Conservation (phyloP, 2,888 invertebrate species). For the Cryptocheilus praepositus region DNA sequence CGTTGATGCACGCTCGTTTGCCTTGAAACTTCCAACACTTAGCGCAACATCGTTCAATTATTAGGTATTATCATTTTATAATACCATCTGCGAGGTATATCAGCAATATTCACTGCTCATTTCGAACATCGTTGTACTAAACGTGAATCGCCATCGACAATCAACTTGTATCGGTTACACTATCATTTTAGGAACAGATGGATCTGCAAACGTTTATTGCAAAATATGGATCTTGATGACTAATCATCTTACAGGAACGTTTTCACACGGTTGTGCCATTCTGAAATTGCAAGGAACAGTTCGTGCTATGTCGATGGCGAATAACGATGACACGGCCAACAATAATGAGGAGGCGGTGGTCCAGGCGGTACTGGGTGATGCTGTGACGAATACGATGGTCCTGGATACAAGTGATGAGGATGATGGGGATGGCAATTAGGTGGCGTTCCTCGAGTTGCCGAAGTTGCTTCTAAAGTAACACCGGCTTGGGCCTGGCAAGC, state of each 20-base stretch:
- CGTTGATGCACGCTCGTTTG: too few species aligned
- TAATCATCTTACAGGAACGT: not conserved
- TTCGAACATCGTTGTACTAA: not conserved
- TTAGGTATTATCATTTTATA: not conserved
- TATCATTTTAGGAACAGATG: too few species aligned
- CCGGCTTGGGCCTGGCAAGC: slow-evolving; percentile 90
- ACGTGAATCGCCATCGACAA: too few species aligned
- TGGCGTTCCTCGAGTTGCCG: slow-evolving; percentile 54
- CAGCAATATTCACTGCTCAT: too few species aligned
- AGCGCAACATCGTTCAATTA: not conserved
- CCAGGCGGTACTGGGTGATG: slow-evolving; percentile 59
- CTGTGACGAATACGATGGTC: slow-evolving; percentile 41
- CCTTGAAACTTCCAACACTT: not conserved
- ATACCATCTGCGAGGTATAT: too few species aligned
- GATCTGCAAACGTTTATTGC: too few species aligned
- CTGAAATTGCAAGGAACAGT: not conserved
- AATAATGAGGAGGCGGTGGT: slow-evolving; percentile 77
- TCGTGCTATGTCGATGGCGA: slow-evolving; percentile 58
- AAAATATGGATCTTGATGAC: too few species aligned
- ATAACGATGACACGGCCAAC: slow-evolving; percentile 73
- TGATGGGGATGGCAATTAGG: slow-evolving; percentile 71
- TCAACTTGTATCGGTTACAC: too few species aligned
- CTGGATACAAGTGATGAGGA: slow-evolving; percentile 66
- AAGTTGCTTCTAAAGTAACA: slow-evolving; percentile 70
- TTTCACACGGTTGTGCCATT: not conserved